phyloP scores from a whole-genome alignment of 2,113 vertebrate genomes.

The Scopus umbretta region DNA sequence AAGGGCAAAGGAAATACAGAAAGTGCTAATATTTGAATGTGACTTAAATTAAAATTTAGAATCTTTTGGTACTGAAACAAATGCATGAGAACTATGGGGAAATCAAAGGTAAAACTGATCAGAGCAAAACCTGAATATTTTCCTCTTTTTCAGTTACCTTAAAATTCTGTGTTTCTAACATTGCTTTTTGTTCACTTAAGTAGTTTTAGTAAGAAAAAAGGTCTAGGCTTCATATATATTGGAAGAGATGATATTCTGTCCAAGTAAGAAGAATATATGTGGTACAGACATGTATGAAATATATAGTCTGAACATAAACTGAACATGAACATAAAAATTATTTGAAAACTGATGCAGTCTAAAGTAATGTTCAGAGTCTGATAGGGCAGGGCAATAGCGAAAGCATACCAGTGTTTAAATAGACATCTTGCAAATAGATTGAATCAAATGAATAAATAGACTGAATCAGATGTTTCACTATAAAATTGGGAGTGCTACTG shows the following conservation, averaged over 20 bases:
- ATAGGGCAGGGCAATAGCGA: neutral
- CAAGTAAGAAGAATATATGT: neutral
- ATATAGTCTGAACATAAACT: neutral
- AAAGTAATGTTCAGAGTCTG: neutral
- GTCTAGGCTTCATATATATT: neutral
- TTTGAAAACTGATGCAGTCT: neutral
- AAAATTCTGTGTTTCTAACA: neutral
- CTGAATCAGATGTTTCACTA: neutral
- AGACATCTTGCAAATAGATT: neutral
- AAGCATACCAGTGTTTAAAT: neutral
- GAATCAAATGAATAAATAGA: neutral
- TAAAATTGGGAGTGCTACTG: neutral
- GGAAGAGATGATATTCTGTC: neutral
- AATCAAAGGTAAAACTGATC: neutral
- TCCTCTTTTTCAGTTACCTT: neutral
- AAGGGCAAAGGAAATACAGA: neutral
- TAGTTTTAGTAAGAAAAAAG: neutral
- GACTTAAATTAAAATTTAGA: neutral
- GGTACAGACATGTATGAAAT: neutral
- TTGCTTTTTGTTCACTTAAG: neutral
- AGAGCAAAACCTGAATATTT: neutral
- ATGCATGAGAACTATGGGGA: neutral
- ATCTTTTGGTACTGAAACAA: neutral
- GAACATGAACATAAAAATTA: neutral
- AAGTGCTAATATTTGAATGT: neutral